These are phyloP conservation scores for Perca schrenkii DNA, from an alignment of 2,113 vertebrate species.

Conservation along the genomic window DNA sequence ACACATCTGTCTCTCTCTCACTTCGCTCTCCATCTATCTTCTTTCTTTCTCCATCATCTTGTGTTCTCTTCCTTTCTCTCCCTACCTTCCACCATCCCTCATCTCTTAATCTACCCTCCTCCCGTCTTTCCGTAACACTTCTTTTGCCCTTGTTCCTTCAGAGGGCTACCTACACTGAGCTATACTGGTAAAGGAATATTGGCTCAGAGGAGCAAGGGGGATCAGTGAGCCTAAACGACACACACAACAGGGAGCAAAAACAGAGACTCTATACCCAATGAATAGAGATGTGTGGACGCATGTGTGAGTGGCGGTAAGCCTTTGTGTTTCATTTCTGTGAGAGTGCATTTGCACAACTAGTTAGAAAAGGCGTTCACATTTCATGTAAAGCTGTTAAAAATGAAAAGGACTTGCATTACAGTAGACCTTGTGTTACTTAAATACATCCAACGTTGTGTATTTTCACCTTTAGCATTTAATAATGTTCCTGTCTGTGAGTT, in stretches of 20 bases:
- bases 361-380: constrained; percentile 19
- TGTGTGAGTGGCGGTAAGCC: not conserved
- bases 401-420: not conserved
- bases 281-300: not conserved
- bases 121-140: constrained; percentile 27
- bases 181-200: constrained; percentile 44
- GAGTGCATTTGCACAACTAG: not conserved
- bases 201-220: constrained; percentile 44
- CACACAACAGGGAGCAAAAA: constrained; percentile 43
- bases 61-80: constrained; percentile 17
- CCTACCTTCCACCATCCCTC: constrained; percentile 37
- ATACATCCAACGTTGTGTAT: not conserved
- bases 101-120: constrained; percentile 62
- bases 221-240: constrained; percentile 51
- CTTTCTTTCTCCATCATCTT: constrained; percentile 36
- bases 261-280: constrained; percentile 24
- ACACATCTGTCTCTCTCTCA: constrained; percentile 15
- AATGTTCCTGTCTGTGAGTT: not conserved
- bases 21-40: constrained; percentile 24
- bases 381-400: constrained; percentile 10
- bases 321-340: constrained; percentile 18
- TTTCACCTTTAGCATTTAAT: not conserved
- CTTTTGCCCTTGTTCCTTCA: constrained; percentile 59
- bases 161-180: constrained; percentile 52
- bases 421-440: not conserved